phyloP scores from a whole-genome alignment of 2,797 vertebrate species.

The Danionella dracula region DNA sequence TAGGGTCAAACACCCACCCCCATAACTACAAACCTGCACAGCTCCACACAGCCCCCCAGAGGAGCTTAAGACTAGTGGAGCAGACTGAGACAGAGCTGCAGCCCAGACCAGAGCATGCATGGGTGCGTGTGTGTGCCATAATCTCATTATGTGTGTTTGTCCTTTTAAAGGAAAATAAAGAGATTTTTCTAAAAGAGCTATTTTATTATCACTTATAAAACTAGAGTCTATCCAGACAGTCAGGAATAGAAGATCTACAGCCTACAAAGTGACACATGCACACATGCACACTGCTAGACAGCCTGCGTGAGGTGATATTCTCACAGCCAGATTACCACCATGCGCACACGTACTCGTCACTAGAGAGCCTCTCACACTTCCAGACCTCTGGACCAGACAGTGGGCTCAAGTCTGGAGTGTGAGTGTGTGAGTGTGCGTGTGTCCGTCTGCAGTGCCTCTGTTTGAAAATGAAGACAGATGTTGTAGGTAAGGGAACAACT shows the following conservation, averaged over 20 bases:
- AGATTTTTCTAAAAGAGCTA: no score
- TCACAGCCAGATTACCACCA: conserved; percentile 35
- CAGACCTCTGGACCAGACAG: conserved; percentile 16
- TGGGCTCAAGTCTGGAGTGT: conserved; percentile 40
- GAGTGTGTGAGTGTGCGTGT: no score
- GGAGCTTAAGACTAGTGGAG: neutral
- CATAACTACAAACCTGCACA: conserved; percentile 4
- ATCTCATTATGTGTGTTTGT: no score
- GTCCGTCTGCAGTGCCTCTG: conserved; percentile 62
- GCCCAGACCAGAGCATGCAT: neutral
- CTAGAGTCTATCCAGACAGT: no score
- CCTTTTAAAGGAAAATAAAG: no score
- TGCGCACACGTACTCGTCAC: neutral
- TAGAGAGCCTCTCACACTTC: conserved; percentile 4
- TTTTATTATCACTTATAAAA: no score
- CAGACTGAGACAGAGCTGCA: conserved; percentile 1
- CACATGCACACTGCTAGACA: neutral
- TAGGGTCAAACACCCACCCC: conserved; percentile 12
- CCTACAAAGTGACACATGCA: no score
- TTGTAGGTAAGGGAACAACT: conserved; percentile 68
- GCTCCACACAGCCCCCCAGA: neutral
- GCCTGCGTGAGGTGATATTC: conserved; percentile 24
- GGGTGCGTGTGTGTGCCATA: no score
- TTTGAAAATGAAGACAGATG: conserved; percentile 72
- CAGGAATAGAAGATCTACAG: no score